Evolutionary conservation across 2,797 vertebrate species (phyloP).

Genomic region (Phoebastria nigripes): DNA sequence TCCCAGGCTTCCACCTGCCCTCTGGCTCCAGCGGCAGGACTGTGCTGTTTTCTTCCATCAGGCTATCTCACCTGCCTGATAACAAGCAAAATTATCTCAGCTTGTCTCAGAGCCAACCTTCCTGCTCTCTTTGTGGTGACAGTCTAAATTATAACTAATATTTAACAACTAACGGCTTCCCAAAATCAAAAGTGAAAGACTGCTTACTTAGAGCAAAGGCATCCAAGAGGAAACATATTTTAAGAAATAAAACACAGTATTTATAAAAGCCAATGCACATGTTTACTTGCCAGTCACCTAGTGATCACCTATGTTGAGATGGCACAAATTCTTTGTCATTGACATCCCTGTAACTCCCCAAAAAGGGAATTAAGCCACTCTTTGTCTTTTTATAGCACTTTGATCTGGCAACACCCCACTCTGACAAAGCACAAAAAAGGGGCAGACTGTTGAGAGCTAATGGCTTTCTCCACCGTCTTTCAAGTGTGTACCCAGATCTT

Average conservation of each 20-base stretch:
- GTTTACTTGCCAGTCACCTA: not conserved
- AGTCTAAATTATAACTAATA: not conserved
- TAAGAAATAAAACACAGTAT: rapidly evolving
- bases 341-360: not conserved
- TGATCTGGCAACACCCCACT: not conserved
- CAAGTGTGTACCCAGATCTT: not conserved
- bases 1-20: not conserved
- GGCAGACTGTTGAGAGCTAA: not conserved
- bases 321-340: not conserved
- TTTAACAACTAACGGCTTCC: not conserved
- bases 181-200: not conserved
- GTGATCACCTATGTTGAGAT: not conserved
- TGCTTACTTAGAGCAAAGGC: not conserved
- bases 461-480: not conserved
- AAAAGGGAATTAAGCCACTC: not conserved
- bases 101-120: not conserved
- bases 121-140: not conserved
- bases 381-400: not conserved
- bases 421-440: not conserved
- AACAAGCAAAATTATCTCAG: not conserved
- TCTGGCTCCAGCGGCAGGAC: not conserved
- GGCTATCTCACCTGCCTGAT: not conserved
- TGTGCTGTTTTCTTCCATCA: not conserved
- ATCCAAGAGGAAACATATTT: not conserved
- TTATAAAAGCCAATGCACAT: not conserved